Evolutionary conservation across 2,113 vertebrate genomes (phyloP).

Genomic region (Tenebrosternarchus preto): DNA sequence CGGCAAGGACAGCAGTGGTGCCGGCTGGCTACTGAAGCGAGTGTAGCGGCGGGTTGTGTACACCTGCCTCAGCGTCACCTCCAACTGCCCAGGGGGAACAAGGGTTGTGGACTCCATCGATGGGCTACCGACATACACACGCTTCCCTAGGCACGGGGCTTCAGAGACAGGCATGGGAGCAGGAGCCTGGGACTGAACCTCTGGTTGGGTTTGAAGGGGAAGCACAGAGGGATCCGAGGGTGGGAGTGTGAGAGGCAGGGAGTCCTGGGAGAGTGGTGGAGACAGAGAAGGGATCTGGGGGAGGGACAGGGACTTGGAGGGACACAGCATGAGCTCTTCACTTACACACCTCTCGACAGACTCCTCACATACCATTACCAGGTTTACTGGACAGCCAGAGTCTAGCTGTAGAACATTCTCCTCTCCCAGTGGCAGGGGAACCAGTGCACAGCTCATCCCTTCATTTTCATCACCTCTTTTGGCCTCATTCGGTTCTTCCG

Average conservation of each 20-base stretch:
- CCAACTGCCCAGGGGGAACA: slow-evolving; percentile 21
- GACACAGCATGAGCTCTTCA: slow-evolving; percentile 44
- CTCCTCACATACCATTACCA: slow-evolving; percentile 41
- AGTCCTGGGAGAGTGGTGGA: slow-evolving; percentile 15
- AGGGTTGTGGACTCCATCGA: slow-evolving; percentile 25
- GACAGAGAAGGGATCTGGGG: slow-evolving; percentile 28
- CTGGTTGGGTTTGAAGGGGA: slow-evolving; percentile 26
- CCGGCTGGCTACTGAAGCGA: slow-evolving; percentile 63
- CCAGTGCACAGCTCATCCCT: slow-evolving; percentile 6
- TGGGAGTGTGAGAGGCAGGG: slow-evolving; percentile 26
- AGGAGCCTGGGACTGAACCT: slow-evolving; percentile 4
- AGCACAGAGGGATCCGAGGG: not conserved
- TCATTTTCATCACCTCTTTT: slow-evolving; percentile 23
- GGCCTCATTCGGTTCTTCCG: slow-evolving; percentile 37
- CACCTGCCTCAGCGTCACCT: slow-evolving; percentile 67
- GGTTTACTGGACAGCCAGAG: slow-evolving; percentile 32
- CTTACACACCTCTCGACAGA: slow-evolving; percentile 37
- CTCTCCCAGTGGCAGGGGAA: not conserved
- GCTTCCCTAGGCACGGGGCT: slow-evolving; percentile 31
- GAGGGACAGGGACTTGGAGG: slow-evolving; percentile 25
- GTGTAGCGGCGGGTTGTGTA: slow-evolving; percentile 64
- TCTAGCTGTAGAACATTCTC: slow-evolving; percentile 34
- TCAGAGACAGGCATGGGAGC: slow-evolving; percentile 49
- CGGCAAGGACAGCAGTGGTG: slow-evolving; percentile 51
- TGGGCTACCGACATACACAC: slow-evolving; percentile 16